Conservation (phyloP, 1,140 invertebrate species). For the Orius insidiosus region DNA sequence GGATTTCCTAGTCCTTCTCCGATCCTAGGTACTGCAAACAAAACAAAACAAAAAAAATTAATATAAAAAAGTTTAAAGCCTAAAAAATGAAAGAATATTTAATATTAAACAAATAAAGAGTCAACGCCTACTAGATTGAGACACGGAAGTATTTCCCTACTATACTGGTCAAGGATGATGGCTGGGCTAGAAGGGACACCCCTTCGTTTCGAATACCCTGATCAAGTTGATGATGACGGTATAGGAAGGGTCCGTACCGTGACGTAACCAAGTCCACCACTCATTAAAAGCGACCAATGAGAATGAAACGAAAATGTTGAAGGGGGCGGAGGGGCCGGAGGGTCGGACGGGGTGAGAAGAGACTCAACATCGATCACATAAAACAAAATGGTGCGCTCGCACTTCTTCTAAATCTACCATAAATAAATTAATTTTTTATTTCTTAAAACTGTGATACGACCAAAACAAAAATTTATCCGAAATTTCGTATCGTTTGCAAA, state of each 20-base stretch:
- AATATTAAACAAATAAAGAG: not conserved
- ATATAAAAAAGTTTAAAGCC: not conserved
- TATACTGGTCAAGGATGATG: not conserved
- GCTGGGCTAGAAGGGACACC: not conserved
- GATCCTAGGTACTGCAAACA: slow-evolving; percentile 1
- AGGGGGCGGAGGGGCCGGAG: no score
- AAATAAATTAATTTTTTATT: no score
- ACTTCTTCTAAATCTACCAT: no score
- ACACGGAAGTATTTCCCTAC: not conserved
- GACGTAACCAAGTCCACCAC: no score
- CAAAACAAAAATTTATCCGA: no score
- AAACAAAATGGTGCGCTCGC: no score
- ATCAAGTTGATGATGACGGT: not conserved
- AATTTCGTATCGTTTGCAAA: no score
- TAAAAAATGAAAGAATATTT: not conserved
- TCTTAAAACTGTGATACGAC: no score
- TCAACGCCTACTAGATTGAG: not conserved
- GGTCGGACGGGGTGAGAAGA: no score
- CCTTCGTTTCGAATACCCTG: not conserved
- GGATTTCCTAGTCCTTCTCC: slow-evolving; percentile 1
- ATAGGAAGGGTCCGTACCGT: not conserved
- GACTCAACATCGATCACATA: no score
- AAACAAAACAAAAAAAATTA: not conserved
- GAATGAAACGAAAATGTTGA: no score
- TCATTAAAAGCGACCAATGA: no score